These are phyloP conservation scores for Pheosia tremula DNA, from an alignment of 2,888 invertebrate species.

Conservation along the genomic window DNA sequence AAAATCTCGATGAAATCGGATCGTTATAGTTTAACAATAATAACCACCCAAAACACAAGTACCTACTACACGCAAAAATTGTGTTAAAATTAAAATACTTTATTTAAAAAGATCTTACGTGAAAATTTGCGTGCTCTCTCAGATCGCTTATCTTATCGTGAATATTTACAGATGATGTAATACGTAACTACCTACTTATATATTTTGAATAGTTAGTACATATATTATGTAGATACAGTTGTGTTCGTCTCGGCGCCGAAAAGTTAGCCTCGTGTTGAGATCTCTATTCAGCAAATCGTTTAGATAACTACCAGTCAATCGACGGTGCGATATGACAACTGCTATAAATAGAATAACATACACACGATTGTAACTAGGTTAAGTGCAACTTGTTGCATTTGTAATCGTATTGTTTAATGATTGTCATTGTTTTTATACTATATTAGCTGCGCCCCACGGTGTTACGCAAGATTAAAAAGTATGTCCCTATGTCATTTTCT, in stretches of 20 bases:
- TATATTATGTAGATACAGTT: neutral
- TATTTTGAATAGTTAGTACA: neutral
- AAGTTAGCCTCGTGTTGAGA: neutral
- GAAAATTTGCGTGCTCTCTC: neutral
- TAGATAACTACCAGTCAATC: conserved; percentile 1
- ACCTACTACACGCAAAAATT: too few relatives aligned
- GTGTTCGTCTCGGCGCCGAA: neutral
- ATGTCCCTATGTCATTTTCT: too few relatives aligned
- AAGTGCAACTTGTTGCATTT: neutral
- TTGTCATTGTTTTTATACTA: too few relatives aligned
- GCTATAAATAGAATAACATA: conserved; percentile 1
- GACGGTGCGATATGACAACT: neutral
- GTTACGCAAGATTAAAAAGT: too few relatives aligned
- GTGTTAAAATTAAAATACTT: too few relatives aligned
- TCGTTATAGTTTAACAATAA: too few relatives aligned
- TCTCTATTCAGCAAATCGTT: neutral
- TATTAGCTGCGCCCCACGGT: too few relatives aligned
- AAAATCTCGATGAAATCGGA: too few relatives aligned
- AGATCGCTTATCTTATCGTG: conserved; percentile 13
- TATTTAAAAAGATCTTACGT: too few relatives aligned
- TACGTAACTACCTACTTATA: neutral
- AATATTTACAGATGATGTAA: conserved; percentile 10
- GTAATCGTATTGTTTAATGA: too few relatives aligned
- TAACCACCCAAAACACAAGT: too few relatives aligned
- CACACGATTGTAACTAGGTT: neutral